Evolutionary conservation across 2,888 invertebrate species (phyloP).

Genomic region (Himalopsyche tibetana): DNA sequence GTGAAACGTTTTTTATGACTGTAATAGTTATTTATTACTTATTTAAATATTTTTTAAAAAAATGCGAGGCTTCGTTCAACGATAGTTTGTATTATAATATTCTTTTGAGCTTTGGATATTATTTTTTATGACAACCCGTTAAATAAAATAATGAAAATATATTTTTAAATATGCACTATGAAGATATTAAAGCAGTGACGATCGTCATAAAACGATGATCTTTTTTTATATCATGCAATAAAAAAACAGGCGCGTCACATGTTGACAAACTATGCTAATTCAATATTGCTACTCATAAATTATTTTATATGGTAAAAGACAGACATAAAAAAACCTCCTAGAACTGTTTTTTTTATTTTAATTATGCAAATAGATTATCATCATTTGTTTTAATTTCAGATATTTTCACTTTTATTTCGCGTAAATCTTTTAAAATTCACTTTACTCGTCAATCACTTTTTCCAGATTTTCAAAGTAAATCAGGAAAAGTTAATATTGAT

Average conservation of each 20-base stretch:
- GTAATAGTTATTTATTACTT: too few species aligned
- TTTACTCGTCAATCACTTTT: too few species aligned
- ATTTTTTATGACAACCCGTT: too few species aligned
- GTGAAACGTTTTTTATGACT: too few species aligned
- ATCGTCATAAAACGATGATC: neutral
- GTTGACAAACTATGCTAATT: constrained; percentile 14
- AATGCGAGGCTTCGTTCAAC: too few species aligned
- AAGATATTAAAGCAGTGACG: neutral
- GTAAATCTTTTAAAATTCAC: neutral
- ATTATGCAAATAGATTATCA: neutral
- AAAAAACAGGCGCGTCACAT: neutral
- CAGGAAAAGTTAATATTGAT: too few species aligned
- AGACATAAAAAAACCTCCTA: neutral
- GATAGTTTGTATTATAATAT: too few species aligned
- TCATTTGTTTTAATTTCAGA: neutral
- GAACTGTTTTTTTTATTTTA: neutral
- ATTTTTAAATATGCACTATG: neutral
- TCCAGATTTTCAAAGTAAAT: too few species aligned
- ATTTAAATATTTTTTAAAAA: too few species aligned
- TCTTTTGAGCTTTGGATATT: too few species aligned
- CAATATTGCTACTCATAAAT: neutral
- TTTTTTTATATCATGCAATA: neutral
- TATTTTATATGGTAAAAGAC: neutral
- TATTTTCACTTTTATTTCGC: neutral
- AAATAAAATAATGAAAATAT: neutral